Conservation (phyloP, 2,888 invertebrate species). For the Stenolophus ochropezus region DNA sequence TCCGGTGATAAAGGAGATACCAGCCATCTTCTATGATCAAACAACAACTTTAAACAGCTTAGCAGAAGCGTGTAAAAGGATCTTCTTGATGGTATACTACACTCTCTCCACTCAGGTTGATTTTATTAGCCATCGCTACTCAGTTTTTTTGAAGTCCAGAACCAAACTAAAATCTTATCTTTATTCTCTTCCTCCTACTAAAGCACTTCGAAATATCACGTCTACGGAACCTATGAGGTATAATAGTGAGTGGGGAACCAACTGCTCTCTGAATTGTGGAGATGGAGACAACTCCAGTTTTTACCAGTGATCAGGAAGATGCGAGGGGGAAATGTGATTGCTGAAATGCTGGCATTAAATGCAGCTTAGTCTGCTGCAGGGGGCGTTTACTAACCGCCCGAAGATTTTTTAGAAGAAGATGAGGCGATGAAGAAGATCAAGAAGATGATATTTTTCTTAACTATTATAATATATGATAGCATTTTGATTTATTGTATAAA, state of each 20-base stretch:
- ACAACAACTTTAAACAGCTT: background rate
- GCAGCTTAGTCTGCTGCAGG: no score
- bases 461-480: no score
- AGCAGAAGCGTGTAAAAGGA: background rate
- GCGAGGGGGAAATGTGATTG: background rate
- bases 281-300: background rate
- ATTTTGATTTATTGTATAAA: no score
- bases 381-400: no score
- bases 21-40: background rate
- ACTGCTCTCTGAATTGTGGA: background rate
- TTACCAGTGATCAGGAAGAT: background rate
- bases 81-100: background rate
- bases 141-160: no score
- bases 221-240: background rate
- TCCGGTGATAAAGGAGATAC: background rate
- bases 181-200: background rate
- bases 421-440: no score
- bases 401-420: no score
- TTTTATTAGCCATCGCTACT: background rate
- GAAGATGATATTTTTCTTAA: no score
- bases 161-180: no score
- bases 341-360: background rate
- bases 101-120: background rate
- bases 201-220: background rate
- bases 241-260: background rate